Percentiles rank a stretch among this genome's conserved stretches.
Conservation (phyloP, 2,113 vertebrate species). For the Aviceda subcristata region DNA sequence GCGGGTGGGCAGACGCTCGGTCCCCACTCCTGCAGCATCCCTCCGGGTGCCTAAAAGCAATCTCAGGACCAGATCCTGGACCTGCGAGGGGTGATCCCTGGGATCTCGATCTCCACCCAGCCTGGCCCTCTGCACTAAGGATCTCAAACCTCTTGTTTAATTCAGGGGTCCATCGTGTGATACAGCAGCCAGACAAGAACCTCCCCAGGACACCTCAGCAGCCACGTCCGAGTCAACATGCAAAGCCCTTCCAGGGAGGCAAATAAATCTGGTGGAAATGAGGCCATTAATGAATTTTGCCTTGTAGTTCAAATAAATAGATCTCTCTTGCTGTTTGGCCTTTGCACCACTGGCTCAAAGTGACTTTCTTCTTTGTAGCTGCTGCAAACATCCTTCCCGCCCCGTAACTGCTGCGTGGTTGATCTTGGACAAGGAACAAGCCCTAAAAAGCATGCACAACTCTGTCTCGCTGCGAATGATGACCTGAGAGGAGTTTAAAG, state of each 20-base stretch:
- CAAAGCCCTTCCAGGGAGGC: neutral
- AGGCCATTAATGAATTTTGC: neutral
- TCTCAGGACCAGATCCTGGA: neutral
- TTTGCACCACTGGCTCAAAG: neutral
- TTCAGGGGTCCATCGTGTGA: neutral
- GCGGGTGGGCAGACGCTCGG: accelerated
- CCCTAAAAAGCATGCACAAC: neutral
- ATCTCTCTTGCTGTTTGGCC: neutral
- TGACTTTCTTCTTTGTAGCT: neutral
- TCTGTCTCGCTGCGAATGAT: neutral
- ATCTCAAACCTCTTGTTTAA: neutral
- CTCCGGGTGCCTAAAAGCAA: neutral
- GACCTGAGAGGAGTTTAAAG: neutral
- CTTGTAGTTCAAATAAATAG: neutral
- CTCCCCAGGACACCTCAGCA: neutral
- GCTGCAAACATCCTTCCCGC: neutral
- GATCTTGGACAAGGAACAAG: neutral
- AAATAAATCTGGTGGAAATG: neutral
- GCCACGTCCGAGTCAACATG: accelerated
- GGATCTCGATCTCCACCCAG: neutral
- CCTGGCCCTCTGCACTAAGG: neutral
- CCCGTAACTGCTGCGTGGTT: accelerated
- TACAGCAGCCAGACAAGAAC: too few species aligned
- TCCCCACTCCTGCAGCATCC: neutral
- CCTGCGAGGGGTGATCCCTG: neutral